phyloP scores from a whole-genome alignment of 2,113 vertebrate genomes.

The Charadrius vociferus region DNA sequence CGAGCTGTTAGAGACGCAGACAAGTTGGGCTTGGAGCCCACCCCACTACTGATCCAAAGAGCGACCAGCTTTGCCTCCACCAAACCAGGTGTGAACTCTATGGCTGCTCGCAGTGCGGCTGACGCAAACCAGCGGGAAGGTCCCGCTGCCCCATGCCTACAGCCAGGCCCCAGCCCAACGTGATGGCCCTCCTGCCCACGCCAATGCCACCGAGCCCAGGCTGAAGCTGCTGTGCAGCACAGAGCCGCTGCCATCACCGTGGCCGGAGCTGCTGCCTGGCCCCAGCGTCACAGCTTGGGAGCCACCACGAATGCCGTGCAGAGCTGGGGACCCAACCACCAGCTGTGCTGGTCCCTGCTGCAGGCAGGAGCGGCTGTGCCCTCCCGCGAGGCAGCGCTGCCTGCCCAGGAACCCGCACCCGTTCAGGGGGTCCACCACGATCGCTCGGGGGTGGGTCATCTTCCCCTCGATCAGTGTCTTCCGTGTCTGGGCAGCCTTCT shows the following conservation, averaged over 20 bases:
- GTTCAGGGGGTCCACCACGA: constrained; percentile 92
- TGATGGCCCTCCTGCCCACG: accelerated
- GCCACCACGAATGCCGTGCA: accelerated
- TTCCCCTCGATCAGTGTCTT: constrained; percentile 95
- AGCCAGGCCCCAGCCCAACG: neutral
- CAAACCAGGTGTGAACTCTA: accelerated
- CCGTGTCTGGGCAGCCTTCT: constrained; percentile 92
- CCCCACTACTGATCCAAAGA: neutral
- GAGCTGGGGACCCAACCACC: neutral
- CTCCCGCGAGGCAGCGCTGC: neutral
- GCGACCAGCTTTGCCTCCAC: neutral
- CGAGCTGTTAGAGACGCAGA: accelerated
- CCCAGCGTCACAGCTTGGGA: accelerated
- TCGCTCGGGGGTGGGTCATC: constrained; percentile 95
- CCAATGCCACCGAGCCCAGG: accelerated
- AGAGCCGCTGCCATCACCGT: accelerated
- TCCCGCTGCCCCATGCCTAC: neutral
- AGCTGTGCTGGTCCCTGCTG: neutral
- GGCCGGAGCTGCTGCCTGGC: neutral
- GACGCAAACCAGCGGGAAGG: neutral
- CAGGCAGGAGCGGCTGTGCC: accelerated
- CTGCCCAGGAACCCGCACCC: constrained; percentile 84
- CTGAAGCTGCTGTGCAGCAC: neutral
- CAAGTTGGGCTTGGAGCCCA: neutral
- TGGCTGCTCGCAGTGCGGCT: neutral